A percentile compares a stretch with the other conserved stretches of the same genome.
These are phyloP conservation scores for Hiodon tergisus DNA, from an alignment of 2,113 vertebrate species.

Conservation along the genomic window DNA sequence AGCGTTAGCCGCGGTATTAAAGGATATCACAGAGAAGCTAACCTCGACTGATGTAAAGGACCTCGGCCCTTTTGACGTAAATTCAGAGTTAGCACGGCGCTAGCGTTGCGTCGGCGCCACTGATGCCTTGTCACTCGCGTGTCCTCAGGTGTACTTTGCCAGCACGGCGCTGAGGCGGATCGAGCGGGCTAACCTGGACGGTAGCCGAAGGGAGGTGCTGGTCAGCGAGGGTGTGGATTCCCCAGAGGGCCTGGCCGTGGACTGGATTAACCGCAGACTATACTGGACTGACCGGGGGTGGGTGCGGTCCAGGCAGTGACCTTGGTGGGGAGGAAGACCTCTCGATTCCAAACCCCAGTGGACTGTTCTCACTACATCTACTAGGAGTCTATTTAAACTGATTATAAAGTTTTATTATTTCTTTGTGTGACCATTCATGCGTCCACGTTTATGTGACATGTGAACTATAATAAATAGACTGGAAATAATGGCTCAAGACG, in stretches of 20 bases:
- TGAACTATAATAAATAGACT: no score
- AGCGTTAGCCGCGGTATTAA: no score
- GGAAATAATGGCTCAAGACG: no score
- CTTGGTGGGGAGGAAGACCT: not conserved
- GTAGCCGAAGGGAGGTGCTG: conserved; percentile 67
- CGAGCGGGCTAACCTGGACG: conserved; percentile 73
- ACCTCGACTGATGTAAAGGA: no score
- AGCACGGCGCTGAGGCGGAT: conserved; percentile 71
- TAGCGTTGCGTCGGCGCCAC: no score
- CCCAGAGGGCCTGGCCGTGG: conserved; percentile 76
- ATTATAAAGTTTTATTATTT: no score
- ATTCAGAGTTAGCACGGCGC: no score
- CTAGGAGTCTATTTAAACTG: no score
- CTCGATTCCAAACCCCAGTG: not conserved
- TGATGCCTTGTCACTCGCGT: not conserved
- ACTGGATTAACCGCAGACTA: conserved; percentile 80
- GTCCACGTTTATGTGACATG: no score
- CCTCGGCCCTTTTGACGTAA: no score
- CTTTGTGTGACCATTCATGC: no score
- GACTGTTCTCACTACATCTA: not conserved
- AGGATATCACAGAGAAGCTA: no score
- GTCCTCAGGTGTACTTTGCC: conserved; percentile 77
- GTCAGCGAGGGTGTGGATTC: conserved; percentile 57
- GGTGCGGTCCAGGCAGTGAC: conserved; percentile 13
- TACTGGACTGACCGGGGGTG: conserved; percentile 90